Conservation (phyloP, 2,888 invertebrate species). For the Leptopterna dolabrata region DNA sequence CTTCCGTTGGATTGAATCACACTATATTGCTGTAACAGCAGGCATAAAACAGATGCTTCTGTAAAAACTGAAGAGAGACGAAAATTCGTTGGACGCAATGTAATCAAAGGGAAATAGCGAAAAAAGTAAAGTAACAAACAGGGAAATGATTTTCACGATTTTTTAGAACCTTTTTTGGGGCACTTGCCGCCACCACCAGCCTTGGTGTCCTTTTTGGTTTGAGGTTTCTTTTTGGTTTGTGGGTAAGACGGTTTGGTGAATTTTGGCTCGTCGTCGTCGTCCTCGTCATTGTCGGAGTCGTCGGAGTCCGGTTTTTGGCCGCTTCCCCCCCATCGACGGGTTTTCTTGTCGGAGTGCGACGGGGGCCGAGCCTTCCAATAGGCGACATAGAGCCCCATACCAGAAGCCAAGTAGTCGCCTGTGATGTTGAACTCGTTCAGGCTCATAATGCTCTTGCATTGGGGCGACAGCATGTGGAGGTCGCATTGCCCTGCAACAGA, state of each 20-base stretch:
- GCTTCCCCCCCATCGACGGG: not conserved
- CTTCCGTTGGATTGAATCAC: too few relatives aligned
- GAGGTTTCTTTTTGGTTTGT: constrained; percentile 5
- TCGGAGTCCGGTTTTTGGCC: not conserved
- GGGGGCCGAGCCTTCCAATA: constrained; percentile 54
- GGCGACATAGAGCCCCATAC: constrained; percentile 53
- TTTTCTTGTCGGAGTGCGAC: not conserved
- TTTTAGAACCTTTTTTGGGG: not conserved
- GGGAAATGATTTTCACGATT: not conserved
- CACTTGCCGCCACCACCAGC: not conserved
- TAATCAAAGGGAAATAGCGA: not conserved
- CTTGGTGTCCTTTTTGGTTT: not conserved
- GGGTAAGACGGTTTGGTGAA: constrained; percentile 8
- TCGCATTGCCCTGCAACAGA: constrained; percentile 21
- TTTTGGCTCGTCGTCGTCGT: constrained; percentile 45
- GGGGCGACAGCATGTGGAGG: constrained; percentile 55
- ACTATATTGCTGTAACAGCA: too few relatives aligned
- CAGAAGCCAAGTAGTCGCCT: constrained; percentile 65
- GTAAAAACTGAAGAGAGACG: not conserved
- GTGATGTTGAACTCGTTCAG: constrained; percentile 66
- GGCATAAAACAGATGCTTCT: not conserved
- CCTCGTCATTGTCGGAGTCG: constrained; percentile 37
- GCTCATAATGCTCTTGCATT: constrained; percentile 63
- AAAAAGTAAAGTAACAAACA: not conserved
- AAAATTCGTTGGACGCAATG: not conserved